phyloP scores from a whole-genome alignment of 2,888 invertebrate genomes.

The Tachina lurida region DNA sequence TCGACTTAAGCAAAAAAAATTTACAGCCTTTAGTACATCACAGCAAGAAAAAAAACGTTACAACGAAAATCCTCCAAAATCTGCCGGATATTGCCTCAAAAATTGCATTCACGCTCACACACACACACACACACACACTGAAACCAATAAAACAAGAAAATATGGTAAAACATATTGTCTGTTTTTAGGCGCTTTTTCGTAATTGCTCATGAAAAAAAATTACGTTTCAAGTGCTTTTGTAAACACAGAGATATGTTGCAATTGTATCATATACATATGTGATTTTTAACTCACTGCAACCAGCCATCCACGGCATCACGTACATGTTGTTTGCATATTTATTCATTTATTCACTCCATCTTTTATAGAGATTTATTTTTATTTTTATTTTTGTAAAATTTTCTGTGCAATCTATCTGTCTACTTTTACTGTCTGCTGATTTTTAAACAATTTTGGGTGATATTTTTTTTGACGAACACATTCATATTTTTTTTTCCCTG shows the following conservation, averaged over 20 bases:
- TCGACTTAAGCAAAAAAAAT: background rate
- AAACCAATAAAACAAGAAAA: slow-evolving; percentile 4
- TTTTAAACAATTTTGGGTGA: slow-evolving; percentile 42
- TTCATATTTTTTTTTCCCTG: slow-evolving; percentile 4
- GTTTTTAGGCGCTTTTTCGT: slow-evolving; percentile 65
- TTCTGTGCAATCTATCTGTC: slow-evolving; percentile 25
- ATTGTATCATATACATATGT: slow-evolving; percentile 16
- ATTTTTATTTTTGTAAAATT: slow-evolving; percentile 8
- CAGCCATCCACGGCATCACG: slow-evolving; percentile 56
- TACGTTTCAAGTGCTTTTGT: slow-evolving; percentile 47
- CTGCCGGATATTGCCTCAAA: slow-evolving; percentile 46
- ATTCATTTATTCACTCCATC: slow-evolving; percentile 43
- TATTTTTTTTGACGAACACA: background rate
- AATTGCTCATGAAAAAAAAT: slow-evolving; percentile 5
- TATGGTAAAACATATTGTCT: slow-evolving; percentile 58
- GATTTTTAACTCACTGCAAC: slow-evolving; percentile 18
- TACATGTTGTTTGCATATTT: slow-evolving; percentile 60
- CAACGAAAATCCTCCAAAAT: slow-evolving; percentile 24
- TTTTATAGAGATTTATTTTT: slow-evolving; percentile 4
- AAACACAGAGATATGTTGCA: slow-evolving; percentile 11
- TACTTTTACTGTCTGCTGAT: slow-evolving; percentile 58
- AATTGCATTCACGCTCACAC: slow-evolving; percentile 10
- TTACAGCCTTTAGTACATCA: slow-evolving; percentile 43
- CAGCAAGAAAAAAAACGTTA: slow-evolving; percentile 1
- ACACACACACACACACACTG: background rate